A percentile compares a stretch with the other conserved stretches of the same genome.
phyloP scores from a whole-genome alignment of 2,113 vertebrate genomes.

The Cyanoliseus patagonus region DNA sequence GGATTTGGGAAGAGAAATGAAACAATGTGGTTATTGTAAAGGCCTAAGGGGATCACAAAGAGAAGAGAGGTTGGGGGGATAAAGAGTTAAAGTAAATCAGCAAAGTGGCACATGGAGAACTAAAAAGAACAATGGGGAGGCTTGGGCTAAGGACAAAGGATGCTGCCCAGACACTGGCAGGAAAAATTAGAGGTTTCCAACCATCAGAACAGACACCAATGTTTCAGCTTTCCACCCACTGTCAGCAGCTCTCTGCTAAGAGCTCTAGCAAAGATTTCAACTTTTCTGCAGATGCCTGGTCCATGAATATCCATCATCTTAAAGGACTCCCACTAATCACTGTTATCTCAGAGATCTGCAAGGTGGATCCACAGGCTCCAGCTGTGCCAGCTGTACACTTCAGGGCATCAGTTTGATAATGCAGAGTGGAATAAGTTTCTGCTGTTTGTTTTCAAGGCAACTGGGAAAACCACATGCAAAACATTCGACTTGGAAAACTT shows the following conservation, averaged over 20 bases:
- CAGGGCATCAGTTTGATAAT: neutral
- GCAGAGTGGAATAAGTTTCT: neutral
- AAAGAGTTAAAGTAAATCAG: neutral
- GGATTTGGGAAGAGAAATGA: neutral
- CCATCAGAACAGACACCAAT: neutral
- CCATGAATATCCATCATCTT: neutral
- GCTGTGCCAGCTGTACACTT: neutral
- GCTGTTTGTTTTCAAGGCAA: neutral
- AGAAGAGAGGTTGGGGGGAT: neutral
- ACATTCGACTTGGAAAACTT: neutral
- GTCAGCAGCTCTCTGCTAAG: neutral
- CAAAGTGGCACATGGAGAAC: neutral
- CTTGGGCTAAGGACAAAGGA: neutral
- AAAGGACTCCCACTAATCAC: neutral
- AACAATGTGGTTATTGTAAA: neutral
- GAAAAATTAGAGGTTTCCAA: neutral
- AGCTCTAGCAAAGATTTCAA: neutral
- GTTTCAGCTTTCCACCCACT: neutral
- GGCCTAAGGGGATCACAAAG: accelerated
- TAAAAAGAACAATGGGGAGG: neutral
- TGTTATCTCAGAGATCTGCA: neutral
- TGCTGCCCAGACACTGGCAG: neutral
- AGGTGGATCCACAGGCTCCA: neutral
- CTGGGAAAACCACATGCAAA: neutral
- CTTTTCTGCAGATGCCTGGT: neutral